Evolutionary conservation across 2,113 vertebrate species (phyloP).

Genomic region (Camelus bactrianus): DNA sequence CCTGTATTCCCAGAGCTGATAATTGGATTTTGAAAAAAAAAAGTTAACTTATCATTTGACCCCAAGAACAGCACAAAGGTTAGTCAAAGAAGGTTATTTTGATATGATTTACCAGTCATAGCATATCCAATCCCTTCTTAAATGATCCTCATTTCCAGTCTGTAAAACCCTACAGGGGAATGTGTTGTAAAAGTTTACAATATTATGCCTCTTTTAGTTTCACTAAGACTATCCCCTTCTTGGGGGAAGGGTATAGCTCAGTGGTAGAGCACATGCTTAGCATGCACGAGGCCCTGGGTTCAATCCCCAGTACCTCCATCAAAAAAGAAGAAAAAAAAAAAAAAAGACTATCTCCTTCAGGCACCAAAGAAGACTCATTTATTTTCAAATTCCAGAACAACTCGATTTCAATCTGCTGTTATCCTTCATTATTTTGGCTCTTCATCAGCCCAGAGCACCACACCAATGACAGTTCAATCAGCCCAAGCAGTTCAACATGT

Average conservation of each 20-base stretch:
- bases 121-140: conserved; percentile 26
- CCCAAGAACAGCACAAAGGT: conserved; percentile 16
- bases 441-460: not conserved
- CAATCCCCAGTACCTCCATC: too few relatives aligned
- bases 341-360: not conserved
- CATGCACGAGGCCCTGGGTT: too few relatives aligned
- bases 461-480: not conserved
- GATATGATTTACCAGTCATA: conserved; percentile 2
- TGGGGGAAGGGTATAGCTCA: too few relatives aligned
- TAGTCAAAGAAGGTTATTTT: conserved; percentile 44
- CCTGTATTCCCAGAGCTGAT: not conserved
- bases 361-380: conserved; percentile 41
- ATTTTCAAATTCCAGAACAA: conserved; percentile 39
- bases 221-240: not conserved
- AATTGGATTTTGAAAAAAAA: conserved; percentile 2
- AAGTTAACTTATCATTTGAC: conserved; percentile 52
- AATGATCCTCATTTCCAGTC: conserved; percentile 57
- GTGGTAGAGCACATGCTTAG: too few relatives aligned
- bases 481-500: too few relatives aligned
- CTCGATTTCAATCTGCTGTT: not conserved
- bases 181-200: conserved; percentile 25
- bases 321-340: not conserved
- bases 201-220: conserved; percentile 44
- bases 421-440: not conserved
- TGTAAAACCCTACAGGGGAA: conserved; percentile 30